Base-by-base conservation (phyloP, 2,888 invertebrate genomes). In the Orthosia gothica region DNA sequence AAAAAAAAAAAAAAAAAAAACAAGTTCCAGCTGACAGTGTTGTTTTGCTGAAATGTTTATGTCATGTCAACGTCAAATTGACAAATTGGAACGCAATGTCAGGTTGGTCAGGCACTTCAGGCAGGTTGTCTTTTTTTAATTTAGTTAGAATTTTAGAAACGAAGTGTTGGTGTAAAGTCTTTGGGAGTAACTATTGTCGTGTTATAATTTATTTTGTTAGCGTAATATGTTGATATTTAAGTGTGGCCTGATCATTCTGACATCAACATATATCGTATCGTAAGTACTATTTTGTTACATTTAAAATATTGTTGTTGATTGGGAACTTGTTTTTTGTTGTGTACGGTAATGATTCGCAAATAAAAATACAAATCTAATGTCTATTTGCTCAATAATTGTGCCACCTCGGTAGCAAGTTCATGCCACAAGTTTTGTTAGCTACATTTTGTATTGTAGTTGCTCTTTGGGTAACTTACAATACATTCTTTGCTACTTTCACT, bases 141-240 rank as follows among this genome's bases (percentile, higher is more conserved):
- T n/a, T n/a, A n/a, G n/a, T n/a, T n/a, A n/a, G n/a, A n/a, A n/a
- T n/a, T n/a, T 80, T 66, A 78, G 47, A 76, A 72, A 78, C 73
- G 67, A 70, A 72, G 63, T 55, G 70, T 64, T 71, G 70, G 74
- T 75, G 3, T 40, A 40, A 40, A 40, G 40, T 40, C 40, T 40
- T 40, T 9, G 40, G 9, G 40, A 40, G 70, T 70, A 47, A 63
- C n/a, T 82, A 50, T 68, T 82, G 64, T 70, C 71, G 61, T 54
- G 58, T 74, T 81, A 47, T 73, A 67, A 70, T 81, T 87, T 86
- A 85, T 82, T 88, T 82, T 86, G 70, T 82, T 80, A 82, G 65
- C 66, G 55, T 91, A 94, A 90, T 92, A 96, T 96, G 96, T 93
- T 95, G 89, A 91, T 95, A 90, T 96, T 95, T 90, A 95, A 93